Conservation (phyloP, 2,888 invertebrate species). For the Oscheius myriophilus region DNA sequence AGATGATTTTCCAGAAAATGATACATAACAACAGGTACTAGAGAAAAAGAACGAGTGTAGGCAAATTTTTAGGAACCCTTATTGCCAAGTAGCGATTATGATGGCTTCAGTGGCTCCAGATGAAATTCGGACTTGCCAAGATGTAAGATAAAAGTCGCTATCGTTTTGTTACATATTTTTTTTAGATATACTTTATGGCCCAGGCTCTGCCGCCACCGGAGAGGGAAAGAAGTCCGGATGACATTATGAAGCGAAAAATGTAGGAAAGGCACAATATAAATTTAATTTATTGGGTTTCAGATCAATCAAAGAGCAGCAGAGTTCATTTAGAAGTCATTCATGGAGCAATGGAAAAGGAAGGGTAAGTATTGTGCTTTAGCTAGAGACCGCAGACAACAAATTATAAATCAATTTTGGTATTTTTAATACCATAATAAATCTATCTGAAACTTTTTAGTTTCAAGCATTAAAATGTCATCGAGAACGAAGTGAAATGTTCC, state of each 20-base stretch:
- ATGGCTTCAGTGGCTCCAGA: neutral
- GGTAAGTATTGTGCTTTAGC: conserved; percentile 25
- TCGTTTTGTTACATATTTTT: neutral
- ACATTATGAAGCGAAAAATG: conserved; percentile 25
- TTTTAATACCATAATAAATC: too few relatives aligned
- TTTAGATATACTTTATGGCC: neutral
- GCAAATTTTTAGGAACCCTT: neutral
- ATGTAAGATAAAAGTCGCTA: neutral
- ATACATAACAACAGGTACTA: conserved; percentile 11
- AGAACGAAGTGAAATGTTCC: too few relatives aligned
- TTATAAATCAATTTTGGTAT: too few relatives aligned
- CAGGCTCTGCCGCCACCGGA: neutral
- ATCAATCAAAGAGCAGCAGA: conserved; percentile 14
- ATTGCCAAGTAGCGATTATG: conserved; percentile 19
- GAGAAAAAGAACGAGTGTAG: neutral
- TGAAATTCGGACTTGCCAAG: conserved; percentile 10
- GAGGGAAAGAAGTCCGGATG: conserved; percentile 28
- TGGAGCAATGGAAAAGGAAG: conserved; percentile 70
- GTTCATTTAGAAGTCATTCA: conserved; percentile 52
- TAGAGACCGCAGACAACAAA: neutral
- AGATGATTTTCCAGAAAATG: conserved; percentile 9
- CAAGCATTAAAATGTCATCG: too few relatives aligned
- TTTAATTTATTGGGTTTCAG: conserved; percentile 2
- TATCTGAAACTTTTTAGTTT: too few relatives aligned
- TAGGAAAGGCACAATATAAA: neutral